phyloP scores from a whole-genome alignment of 2,797 vertebrate genomes.

The Gadopsis bispinosus region DNA sequence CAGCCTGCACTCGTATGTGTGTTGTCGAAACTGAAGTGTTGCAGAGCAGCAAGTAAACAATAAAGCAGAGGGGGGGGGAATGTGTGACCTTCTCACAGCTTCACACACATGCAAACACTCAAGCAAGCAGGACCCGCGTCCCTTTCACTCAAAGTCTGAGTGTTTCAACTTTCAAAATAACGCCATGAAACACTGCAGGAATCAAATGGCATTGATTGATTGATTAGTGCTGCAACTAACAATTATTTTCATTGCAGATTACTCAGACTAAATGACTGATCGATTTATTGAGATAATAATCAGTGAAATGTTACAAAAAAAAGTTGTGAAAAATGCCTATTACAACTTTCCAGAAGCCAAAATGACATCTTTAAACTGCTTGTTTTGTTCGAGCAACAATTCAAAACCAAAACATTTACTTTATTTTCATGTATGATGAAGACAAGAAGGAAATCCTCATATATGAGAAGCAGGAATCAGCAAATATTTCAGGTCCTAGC shows the following conservation, averaged over 20 bases:
- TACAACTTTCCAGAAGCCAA: not conserved
- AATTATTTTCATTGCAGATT: not conserved
- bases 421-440: not conserved
- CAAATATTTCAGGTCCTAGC: too few species aligned
- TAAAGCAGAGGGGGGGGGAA: not conserved
- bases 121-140: not conserved
- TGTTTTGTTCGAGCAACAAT: not conserved
- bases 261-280: too few species aligned
- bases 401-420: not conserved
- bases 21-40: not conserved
- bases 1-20: too few species aligned
- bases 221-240: not conserved
- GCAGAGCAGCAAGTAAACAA: conserved; percentile 3
- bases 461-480: not conserved
- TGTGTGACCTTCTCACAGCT: conserved; percentile 5
- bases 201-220: not conserved
- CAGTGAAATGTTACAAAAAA: not conserved
- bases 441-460: not conserved
- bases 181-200: not conserved
- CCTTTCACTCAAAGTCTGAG: not conserved
- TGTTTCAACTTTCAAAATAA: not conserved
- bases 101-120: not conserved
- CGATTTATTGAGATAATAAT: too few species aligned
- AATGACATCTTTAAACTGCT: not conserved
- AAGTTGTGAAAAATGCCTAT: not conserved